Base-by-base conservation (phyloP, 2,797 vertebrate genomes). In the Enteromius trimaculatus region DNA sequence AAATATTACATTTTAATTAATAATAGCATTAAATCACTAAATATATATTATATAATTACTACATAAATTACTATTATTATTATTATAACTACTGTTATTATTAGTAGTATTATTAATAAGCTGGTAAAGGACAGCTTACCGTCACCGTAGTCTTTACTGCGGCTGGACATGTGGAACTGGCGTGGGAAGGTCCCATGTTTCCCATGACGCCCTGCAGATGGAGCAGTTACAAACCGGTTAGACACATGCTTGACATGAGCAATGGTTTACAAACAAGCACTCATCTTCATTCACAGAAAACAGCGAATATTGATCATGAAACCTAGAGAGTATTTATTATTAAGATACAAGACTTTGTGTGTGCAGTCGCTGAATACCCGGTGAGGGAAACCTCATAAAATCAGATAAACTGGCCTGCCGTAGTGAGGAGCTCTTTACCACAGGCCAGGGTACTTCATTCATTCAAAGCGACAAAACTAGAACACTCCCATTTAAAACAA, bases 181-280 rank as follows among this genome's bases (percentile, higher is more conserved):
- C 96, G 94, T 0, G 96, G 97, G 87, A 97, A 98, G 47, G 97
- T 98, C 77, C 97, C 96, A 39, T 97, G 97, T 93, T 98, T 98
- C 86, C 96, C 95, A 53, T 96, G 95, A 80, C 96, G 93, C 80
- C 94, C 95, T 96, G 88, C 82, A 90, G 90, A 89, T 88, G 86
- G 88, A 89, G 88, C 83, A 92, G 83, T n/a, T 51, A 84, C 42
- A 80, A 6, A 23, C 47, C 31, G 17, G 53, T 80, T 49, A 80
- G 6, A 60, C 1, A 7, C 23, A 80, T 80, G 26, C 47, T 21
- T 51, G 26, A 53, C 47, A 37, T 66, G 9, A 66, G 31, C 64
- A 21, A 21, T 66, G 64, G 31, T 42, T 69, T 23, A 69, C 11
- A 23, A 65, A 44, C 66, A 69, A 10, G 9, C 34, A 76, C 58